A percentile compares a stretch with the other conserved stretches of the same genome.
These are phyloP conservation scores for Acyrthosiphon pisum DNA, from an alignment of 1,140 invertebrate genomes.

Conservation along the genomic window DNA sequence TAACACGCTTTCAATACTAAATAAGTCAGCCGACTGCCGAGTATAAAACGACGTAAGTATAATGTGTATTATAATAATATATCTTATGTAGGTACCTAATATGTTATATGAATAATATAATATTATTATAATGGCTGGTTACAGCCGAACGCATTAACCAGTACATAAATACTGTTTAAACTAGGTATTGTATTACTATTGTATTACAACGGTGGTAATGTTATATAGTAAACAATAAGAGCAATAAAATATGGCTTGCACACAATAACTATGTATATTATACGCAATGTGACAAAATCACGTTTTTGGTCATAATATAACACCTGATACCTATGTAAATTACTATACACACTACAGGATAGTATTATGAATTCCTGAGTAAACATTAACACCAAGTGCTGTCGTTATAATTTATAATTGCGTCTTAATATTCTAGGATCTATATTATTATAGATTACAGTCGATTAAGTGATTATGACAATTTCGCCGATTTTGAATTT, in stretches of 20 bases:
- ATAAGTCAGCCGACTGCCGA: background rate
- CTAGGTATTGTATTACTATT: background rate
- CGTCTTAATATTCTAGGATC: background rate
- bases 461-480: background rate
- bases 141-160: background rate
- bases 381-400: background rate
- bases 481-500: background rate
- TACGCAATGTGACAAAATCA: background rate
- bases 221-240: background rate
- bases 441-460: background rate
- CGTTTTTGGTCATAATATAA: background rate
- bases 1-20: slow-evolving; percentile 14
- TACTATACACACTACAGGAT: background rate
- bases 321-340: background rate
- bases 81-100: too few relatives aligned
- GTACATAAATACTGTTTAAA: background rate
- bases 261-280: background rate
- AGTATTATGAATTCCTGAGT: background rate
- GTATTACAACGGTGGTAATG: background rate
- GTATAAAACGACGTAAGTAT: background rate
- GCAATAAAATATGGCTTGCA: background rate
- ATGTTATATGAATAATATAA: background rate
- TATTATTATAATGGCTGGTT: background rate
- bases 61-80: background rate
- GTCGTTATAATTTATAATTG: background rate